Evolutionary conservation across 2,113 vertebrate species (phyloP), one percentile per base, ranked within the genome.

Genomic region (Elgaria multicarinata): DNA sequence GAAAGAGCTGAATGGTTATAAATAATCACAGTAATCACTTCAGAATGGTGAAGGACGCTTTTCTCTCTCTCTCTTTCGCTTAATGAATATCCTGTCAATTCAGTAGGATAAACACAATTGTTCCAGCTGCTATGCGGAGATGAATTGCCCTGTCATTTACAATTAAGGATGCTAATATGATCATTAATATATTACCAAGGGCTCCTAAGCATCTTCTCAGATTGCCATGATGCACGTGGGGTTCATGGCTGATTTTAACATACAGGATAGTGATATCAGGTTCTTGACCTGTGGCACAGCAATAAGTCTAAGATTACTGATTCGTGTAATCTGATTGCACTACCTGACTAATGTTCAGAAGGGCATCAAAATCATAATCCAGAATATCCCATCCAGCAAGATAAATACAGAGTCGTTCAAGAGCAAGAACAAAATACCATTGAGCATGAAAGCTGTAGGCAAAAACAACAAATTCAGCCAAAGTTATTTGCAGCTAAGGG

Each of bases 21-120:
- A 87, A 72, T 46, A 92, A 46, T 69, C 87, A 83, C 42, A 33
- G 39, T 77, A 6, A 4, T 75, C 46, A 90, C 24, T 79, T 92
- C 77, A 85, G 84, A 93, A 83, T 53, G 69, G 55, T 36, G 83
- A 76, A 89, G 90, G 67, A 93, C 80, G 83, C 0, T 0, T 0
- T 50, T 79, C 12, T 26, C 74, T 92, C 0, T 0, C 0, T 58
- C 75, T 18, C 20, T 36, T 92, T 81, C 44, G 55, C 26, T 81
- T 93, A 87, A 91, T 92, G 88, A 95, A 93, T 93, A 93, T 91
- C 91, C 89, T 93, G 91, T 92, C 92, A 87, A 72, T 90, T 87
- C 13, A 90, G 79, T 3, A 80, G 83, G 92, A 87, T 74, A 87
- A 90, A 74, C 58, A 26, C 69, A 94, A 94, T 94, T 75, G 69